A percentile compares a stretch with the other conserved stretches of the same genome.
Evolutionary conservation across 2,113 vertebrate species (phyloP).

Genomic region (Coreoperca whiteheadi): DNA sequence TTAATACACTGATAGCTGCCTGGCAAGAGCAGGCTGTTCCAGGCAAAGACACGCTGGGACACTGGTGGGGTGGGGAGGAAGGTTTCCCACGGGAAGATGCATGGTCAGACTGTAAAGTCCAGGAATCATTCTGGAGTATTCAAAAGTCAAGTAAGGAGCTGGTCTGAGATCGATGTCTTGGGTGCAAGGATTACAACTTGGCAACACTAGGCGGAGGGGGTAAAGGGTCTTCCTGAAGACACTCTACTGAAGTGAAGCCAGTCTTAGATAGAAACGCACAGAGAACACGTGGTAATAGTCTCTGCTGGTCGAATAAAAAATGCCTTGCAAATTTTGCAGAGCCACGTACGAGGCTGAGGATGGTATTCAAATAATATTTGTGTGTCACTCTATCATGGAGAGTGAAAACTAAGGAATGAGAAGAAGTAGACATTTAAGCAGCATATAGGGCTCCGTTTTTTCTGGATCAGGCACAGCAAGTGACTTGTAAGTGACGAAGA

Average conservation of each 20-base stretch:
- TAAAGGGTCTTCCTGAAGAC: conserved; percentile 36
- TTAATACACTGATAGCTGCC: conserved; percentile 76
- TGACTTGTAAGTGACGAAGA: background rate
- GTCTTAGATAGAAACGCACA: conserved; percentile 27
- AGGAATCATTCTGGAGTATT: conserved; percentile 9
- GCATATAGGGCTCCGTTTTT: background rate
- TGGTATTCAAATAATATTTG: conserved; percentile 6
- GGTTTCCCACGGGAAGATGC: conserved; percentile 61
- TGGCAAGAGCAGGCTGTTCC: conserved; percentile 73
- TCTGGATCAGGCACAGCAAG: background rate
- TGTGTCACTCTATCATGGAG: background rate
- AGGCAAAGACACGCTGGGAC: conserved; percentile 58
- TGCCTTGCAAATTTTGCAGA: conserved; percentile 14
- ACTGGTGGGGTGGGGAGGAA: conserved; percentile 16
- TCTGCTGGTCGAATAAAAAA: conserved; percentile 13
- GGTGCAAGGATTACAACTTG: conserved; percentile 39
- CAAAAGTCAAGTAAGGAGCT: conserved; percentile 29
- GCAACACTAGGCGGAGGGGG: background rate
- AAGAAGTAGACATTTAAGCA: background rate
- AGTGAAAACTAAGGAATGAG: background rate
- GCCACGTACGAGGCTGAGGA: background rate
- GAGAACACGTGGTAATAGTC: conserved; percentile 34
- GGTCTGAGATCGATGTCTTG: conserved; percentile 29
- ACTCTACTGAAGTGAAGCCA: conserved; percentile 15
- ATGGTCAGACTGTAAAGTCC: conserved; percentile 9